Evolutionary conservation across 1,140 invertebrate species (phyloP), one percentile per base, ranked within the genome.

Genomic region (Drosophila kohkoa): DNA sequence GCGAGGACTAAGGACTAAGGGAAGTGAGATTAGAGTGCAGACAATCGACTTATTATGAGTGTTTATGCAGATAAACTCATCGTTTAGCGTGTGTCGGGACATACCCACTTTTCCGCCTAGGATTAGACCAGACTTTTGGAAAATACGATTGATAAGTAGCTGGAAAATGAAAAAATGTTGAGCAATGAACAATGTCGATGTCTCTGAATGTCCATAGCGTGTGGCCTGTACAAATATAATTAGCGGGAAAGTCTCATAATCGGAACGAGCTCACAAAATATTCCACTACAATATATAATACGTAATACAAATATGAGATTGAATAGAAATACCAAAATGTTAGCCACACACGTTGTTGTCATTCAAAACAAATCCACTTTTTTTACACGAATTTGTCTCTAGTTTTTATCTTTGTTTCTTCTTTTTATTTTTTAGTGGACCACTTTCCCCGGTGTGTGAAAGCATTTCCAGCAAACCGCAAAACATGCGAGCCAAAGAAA

Each of bases 21-120:
- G 45, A 62, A 32, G 25, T 35, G 25, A 49, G 28, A 46, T 48
- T 55, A 38, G 57, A 58, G 5, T 46, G 51, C 66, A 68, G 72
- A 83, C 82, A 87, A 87, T 89, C 81, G 80, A 91, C 89, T 91
- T 91, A 89, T 91, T 91, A 89, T 64, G 81, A 89, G 85, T 86
- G 79, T 91, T 91, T 91, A 86, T 75, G 75, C 79, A 91, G 89
- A 91, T 91, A 91, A 91, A 78, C 79, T 52, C 89, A 89, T 87
- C 89, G 83, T 91, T 91, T 91, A 91, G 85, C 89, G 89, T 62
- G 73, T 81, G 73, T 83, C 78, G 85, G 89, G 89, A 90, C 89
- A 91, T 91, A 91, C 89, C 89, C 89, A 91, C 80, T 82, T 75
- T 89, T 81, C 72, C 77, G 82, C 77, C 75, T 81, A 79, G 65